Conservation (phyloP, 2,113 vertebrate genomes). For the Salvator merianae region DNA sequence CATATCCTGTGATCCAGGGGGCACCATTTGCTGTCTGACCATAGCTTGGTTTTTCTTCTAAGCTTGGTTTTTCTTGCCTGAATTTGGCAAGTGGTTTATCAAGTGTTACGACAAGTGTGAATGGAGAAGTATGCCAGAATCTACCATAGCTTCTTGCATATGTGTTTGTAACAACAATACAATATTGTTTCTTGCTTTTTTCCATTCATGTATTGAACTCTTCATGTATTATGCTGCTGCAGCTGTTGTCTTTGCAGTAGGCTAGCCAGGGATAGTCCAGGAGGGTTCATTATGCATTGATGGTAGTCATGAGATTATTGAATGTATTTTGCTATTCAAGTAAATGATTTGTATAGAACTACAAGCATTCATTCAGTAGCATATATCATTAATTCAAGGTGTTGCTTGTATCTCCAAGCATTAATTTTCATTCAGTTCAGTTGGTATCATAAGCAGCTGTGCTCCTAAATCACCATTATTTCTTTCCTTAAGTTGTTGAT, state of each 20-base stretch:
- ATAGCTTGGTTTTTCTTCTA: background rate
- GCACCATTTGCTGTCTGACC: background rate
- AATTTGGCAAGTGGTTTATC: background rate
- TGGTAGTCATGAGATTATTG: slow-evolving; percentile 64
- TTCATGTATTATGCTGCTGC: background rate
- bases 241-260: background rate
- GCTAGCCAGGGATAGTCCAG: background rate
- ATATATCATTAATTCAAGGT: slow-evolving; percentile 70
- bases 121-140: background rate
- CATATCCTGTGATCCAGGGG: no score
- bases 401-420: slow-evolving; percentile 20
- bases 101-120: background rate
- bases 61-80: background rate
- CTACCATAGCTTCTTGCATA: background rate
- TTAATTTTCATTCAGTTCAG: slow-evolving; percentile 55
- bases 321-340: slow-evolving; percentile 67
- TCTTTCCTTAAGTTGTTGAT: slow-evolving; percentile 70
- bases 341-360: slow-evolving; percentile 65
- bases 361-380: slow-evolving; percentile 64
- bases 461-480: slow-evolving; percentile 66
- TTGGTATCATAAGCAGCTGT: slow-evolving; percentile 65
- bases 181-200: background rate
- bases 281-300: slow-evolving; percentile 56
- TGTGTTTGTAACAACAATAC: background rate
- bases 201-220: background rate